Conservation (phyloP, 2,888 invertebrate species). For the Entomobrya proxima region DNA sequence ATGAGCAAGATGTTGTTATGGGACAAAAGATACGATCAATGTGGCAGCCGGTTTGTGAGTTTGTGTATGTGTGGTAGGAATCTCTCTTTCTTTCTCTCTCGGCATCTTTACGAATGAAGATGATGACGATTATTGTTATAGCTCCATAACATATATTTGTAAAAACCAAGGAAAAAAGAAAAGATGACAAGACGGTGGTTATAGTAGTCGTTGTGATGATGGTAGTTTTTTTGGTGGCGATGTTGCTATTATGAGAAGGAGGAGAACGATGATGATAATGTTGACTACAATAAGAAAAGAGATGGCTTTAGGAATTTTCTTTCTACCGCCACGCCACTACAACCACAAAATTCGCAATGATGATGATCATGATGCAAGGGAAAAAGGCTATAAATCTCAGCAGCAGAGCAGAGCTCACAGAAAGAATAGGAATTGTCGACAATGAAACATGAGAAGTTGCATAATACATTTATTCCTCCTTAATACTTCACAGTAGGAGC, state of each 20-base stretch:
- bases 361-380: slow-evolving; percentile 35
- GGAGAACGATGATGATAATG: slow-evolving; percentile 30
- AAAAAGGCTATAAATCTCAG: slow-evolving; percentile 59
- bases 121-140: slow-evolving; percentile 43
- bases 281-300: slow-evolving; percentile 39
- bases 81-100: slow-evolving; percentile 10
- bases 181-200: slow-evolving; percentile 8
- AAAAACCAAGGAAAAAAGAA: slow-evolving; percentile 21
- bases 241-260: slow-evolving; percentile 14
- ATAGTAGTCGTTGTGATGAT: slow-evolving; percentile 4
- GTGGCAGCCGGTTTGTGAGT: slow-evolving; percentile 4
- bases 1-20: slow-evolving; percentile 14
- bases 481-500: slow-evolving; percentile 44
- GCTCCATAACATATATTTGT: slow-evolving; percentile 34
- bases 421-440: slow-evolving; percentile 56
- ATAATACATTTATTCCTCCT: slow-evolving; percentile 60
- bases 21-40: slow-evolving; percentile 17
- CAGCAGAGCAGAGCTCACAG: slow-evolving; percentile 4
- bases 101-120: neutral
- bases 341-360: too few species aligned
- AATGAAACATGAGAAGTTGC: slow-evolving; percentile 64
- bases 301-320: slow-evolving; percentile 38
- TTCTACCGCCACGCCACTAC: neutral
- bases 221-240: neutral
- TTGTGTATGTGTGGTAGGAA: neutral